Evolutionary conservation across 2,888 invertebrate species (phyloP), one percentile per base, ranked within the genome.

Genomic region (Megastigmus dorsalis): DNA sequence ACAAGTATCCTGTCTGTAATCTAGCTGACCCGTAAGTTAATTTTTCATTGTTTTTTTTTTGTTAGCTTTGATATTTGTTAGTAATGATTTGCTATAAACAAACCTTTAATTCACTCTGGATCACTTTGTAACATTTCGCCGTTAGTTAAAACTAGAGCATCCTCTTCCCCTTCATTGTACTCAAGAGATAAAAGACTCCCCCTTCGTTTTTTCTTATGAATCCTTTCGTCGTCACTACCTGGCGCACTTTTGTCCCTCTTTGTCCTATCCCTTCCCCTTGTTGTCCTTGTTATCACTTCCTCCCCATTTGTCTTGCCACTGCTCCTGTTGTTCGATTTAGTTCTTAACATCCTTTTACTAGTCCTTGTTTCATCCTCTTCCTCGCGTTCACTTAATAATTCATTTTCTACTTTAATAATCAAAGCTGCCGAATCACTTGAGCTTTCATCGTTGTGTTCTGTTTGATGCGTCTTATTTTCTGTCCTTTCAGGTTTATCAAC

Each of bases 161-260:
- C 92, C 80, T 93, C 93, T 73, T 93, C 93, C 80, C 82, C 85
- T 63, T 93, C 93, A 85, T 93, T 93, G 88, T 93, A 93, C 88
- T 93, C 93, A 74, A 93, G 90, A 73, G 93, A 93, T 67, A 93
- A 90, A 74, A 93, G 93, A 68, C 93, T 93, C 79, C 92, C 93
- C 77, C 93, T 90, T 77, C 93, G 89, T 78, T 93, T 91, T 86
- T 94, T 93, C 88, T 93, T 93, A 60, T 92, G 91, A 76, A 88
- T 85, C 81, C 90, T 89, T 87, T 89, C 86, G 72, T 89, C 88
- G 77, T 89, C 89, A 87, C 88, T 88, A 84, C 89, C 89, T 77
- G 83, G 81, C 60, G 89, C 90, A 83, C 90, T 90, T 85, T 89
- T 89, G 79, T 90, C 89, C 81, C 88, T 89, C 78, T 88, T 88